Conservation (phyloP, 2,888 invertebrate genomes). For the Cantharis lateralis region DNA sequence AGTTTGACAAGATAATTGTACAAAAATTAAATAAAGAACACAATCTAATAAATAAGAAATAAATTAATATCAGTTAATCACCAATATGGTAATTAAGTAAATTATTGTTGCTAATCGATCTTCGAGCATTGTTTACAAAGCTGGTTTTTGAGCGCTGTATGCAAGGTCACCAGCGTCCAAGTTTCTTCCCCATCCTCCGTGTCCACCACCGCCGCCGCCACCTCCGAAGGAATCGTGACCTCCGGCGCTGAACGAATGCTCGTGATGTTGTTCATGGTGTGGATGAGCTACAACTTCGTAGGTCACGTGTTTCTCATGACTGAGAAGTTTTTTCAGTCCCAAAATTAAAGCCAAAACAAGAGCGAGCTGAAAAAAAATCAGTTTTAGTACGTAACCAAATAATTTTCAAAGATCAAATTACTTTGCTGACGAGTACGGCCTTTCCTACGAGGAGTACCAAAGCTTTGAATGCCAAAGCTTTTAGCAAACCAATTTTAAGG, state of each 20-base stretch:
- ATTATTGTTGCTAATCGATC: not conserved
- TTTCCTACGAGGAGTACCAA: slow-evolving; percentile 82
- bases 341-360: slow-evolving; percentile 79
- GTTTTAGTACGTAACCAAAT: not conserved
- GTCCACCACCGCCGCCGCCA: slow-evolving; percentile 48
- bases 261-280: slow-evolving; percentile 65
- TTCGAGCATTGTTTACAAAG: slow-evolving; percentile 21
- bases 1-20: slow-evolving; percentile 1
- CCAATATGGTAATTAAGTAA: slow-evolving; percentile 49
- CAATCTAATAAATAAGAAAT: slow-evolving; percentile 41
- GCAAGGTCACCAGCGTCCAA: slow-evolving; percentile 62
- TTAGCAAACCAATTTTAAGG: slow-evolving; percentile 80
- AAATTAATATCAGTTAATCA: slow-evolving; percentile 36
- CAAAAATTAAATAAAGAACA: slow-evolving; percentile 6
- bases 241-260: slow-evolving; percentile 55
- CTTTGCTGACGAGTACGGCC: slow-evolving; percentile 80
- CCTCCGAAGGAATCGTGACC: slow-evolving; percentile 48
- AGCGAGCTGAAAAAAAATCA: slow-evolving; percentile 63
- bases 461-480: slow-evolving; percentile 80
- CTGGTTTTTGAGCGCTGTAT: slow-evolving; percentile 64
- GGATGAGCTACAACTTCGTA: slow-evolving; percentile 78
- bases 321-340: slow-evolving; percentile 81
- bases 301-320: slow-evolving; percentile 73
- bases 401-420: slow-evolving; percentile 32
- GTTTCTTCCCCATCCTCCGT: slow-evolving; percentile 66